These are phyloP conservation scores for Silurus lanzhouensis DNA, from an alignment of 2,797 vertebrate genomes.

Conservation along the genomic window DNA sequence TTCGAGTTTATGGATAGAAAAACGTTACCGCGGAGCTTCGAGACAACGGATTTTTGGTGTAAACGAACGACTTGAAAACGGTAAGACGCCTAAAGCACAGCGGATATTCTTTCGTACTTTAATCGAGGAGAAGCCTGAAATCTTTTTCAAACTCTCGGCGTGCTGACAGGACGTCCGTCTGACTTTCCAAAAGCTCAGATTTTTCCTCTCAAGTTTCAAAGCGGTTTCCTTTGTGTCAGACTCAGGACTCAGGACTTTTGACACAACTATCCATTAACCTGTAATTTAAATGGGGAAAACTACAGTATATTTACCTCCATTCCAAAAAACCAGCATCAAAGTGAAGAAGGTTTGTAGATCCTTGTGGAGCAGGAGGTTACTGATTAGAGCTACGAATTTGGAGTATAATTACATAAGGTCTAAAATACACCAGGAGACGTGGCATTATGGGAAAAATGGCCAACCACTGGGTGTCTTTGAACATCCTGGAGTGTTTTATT, in stretches of 20 bases:
- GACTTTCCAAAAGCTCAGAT: constrained; percentile 16
- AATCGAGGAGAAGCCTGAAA: background rate
- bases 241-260: no score
- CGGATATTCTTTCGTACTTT: background rate
- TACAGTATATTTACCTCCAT: constrained; percentile 27
- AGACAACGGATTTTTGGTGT: constrained; percentile 8
- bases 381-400: background rate
- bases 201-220: background rate
- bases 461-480: background rate
- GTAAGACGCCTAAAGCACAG: background rate
- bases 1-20: background rate
- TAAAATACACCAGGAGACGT: background rate
- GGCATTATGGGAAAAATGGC: background rate
- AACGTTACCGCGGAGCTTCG: background rate
- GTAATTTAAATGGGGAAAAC: background rate
- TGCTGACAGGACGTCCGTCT: background rate
- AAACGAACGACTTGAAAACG: background rate
- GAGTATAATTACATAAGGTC: background rate
- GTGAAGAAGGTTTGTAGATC: background rate
- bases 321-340: constrained; percentile 34
- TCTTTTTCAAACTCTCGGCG: constrained; percentile 7
- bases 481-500: background rate
- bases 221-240: background rate
- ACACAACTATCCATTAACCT: background rate
- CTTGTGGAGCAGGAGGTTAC: background rate